Evolutionary conservation across 2,797 vertebrate genomes (phyloP), one percentile per base, ranked within the genome.

Genomic region (Hippoglossus hippoglossus): DNA sequence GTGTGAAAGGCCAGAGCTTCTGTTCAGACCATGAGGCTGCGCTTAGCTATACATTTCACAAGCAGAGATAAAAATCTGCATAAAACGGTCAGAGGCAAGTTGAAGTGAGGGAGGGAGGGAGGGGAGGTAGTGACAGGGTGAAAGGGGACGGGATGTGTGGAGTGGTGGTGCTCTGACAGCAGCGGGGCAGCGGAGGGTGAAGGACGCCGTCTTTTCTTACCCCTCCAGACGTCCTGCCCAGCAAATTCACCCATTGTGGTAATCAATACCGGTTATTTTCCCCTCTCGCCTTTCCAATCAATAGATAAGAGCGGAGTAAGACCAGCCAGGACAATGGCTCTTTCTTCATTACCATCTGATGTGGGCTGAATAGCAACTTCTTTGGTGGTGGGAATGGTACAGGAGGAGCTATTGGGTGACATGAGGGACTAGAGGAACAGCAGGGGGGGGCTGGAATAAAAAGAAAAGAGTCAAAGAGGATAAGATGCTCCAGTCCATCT

Each of bases 221-320:
- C 76, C 41, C 61, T 88, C 88, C 86, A 91, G 90, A 92, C 88
- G 73, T 86, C 71, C 75, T 85, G 83, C 87, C 87, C 84, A 61
- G 81, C 82, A 53, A 68, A 81, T 81, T 87, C 90, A 87, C 84
- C 90, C 83, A 73, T 54, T 21, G 75, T 60, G 75, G 91, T 89
- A 93, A 93, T 93, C 91, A 93, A 93, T 93, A 92, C 93, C 91
- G 8, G 85, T 83, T 88, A 89, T 93, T 93, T 89, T 82, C 81
- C 83, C 82, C 79, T 87, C 87, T 91, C 71, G 2, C 61, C 89
- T 93, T 93, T 90, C 93, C 91, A 94, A 94, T 94, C 91, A 93
- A 93, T 93, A 94, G 91, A 92, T 93, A 92, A 93, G 93, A 86
- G 83, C 21, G 28, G 77, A 71, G 68, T 86, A 90, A 86, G 79